A percentile compares a stretch with the other conserved stretches of the same genome.
Conservation (phyloP, 2,113 vertebrate species). For the Nannospalax galili region DNA sequence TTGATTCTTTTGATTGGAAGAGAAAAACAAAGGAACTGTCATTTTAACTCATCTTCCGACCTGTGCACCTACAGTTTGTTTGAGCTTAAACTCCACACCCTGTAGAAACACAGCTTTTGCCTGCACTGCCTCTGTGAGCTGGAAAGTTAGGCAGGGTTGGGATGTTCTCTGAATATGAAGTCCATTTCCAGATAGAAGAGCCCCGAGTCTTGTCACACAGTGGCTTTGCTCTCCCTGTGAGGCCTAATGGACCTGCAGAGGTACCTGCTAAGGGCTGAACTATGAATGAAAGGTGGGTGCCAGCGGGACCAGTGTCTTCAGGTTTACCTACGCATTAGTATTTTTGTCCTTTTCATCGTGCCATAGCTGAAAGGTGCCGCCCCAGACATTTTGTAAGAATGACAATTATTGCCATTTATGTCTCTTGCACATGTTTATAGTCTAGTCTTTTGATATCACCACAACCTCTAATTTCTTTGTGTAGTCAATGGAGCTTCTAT, state of each 20-base stretch:
- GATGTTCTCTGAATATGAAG: slow-evolving; percentile 32
- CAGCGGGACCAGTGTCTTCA: background rate
- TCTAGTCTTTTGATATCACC: slow-evolving; percentile 56
- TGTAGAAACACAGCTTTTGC: background rate
- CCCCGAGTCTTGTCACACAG: background rate
- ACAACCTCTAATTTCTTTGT: slow-evolving; percentile 59
- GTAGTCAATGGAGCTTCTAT: background rate
- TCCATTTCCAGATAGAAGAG: background rate
- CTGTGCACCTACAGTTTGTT: background rate
- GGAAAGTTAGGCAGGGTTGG: background rate
- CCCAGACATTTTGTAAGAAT: slow-evolving; percentile 5
- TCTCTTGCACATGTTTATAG: slow-evolving; percentile 27
- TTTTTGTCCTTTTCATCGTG: slow-evolving; percentile 7
- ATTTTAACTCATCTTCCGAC: background rate
- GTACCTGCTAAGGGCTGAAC: background rate
- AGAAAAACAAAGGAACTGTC: background rate
- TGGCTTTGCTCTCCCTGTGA: background rate
- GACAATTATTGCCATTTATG: slow-evolving; percentile 25
- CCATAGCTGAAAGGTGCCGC: background rate
- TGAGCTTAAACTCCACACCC: background rate
- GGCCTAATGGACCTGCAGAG: background rate
- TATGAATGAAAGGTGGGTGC: background rate
- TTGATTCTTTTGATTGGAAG: background rate
- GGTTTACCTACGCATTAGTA: background rate
- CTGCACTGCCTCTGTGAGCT: background rate